These are phyloP conservation scores for Myiotriccus ornatus DNA, from an alignment of 2,797 vertebrate genomes.

Conservation along the genomic window DNA sequence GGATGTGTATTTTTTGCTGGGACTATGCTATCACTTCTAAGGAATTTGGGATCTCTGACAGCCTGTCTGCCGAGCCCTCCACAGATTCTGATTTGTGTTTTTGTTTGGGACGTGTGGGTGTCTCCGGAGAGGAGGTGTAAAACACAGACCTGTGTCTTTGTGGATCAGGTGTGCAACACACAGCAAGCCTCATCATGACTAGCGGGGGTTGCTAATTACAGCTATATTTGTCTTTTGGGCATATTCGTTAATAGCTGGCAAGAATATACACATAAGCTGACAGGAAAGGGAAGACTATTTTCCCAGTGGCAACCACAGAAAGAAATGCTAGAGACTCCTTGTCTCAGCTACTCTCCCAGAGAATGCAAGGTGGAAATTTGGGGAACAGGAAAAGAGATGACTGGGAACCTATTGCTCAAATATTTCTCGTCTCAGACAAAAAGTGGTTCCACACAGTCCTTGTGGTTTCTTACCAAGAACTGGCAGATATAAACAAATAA, in stretches of 20 bases:
- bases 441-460: neutral
- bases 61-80: neutral
- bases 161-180: conserved; percentile 42
- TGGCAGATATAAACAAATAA: neutral
- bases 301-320: conserved; percentile 27
- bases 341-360: neutral
- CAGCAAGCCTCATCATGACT: conserved; percentile 38
- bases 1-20: neutral
- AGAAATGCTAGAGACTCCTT: neutral
- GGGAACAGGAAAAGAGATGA: neutral
- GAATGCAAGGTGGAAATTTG: neutral
- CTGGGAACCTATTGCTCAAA: neutral
- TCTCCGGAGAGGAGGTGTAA: neutral
- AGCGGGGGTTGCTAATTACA: conserved; percentile 37
- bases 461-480: neutral
- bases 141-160: conserved; percentile 1
- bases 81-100: neutral
- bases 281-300: conserved; percentile 51
- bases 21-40: rapidly evolving
- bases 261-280: neutral
- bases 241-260: conserved; percentile 16
- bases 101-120: neutral
- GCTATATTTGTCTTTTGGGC: conserved; percentile 24
- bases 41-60: neutral
- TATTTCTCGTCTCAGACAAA: neutral